phyloP scores from a whole-genome alignment of 23 tunicate genomes.

The Botrylloides violaceus region DNA sequence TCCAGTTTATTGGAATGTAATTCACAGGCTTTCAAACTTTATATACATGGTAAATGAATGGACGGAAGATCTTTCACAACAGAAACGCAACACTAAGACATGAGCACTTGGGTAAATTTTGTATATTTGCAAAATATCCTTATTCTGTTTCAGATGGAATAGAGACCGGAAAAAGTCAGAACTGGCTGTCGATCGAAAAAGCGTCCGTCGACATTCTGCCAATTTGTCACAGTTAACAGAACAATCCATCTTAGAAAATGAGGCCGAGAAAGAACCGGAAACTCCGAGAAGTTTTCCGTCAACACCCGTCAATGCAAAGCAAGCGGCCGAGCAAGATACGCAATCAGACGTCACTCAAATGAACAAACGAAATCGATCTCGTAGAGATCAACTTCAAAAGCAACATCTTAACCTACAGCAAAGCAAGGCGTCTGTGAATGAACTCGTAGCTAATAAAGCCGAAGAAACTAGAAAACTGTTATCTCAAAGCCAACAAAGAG shows the following conservation, averaged over 20 bases:
- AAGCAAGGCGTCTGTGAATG: not conserved
- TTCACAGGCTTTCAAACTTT: no score
- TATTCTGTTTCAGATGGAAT: constrained; percentile 66
- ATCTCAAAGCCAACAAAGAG: not conserved
- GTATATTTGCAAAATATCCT: no score
- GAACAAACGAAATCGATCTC: not conserved
- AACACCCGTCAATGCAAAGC: not conserved
- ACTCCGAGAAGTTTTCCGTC: constrained; percentile 5
- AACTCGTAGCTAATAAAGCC: not conserved
- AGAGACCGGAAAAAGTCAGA: constrained; percentile 78
- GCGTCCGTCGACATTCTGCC: constrained; percentile 48
- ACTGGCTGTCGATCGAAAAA: constrained; percentile 52
- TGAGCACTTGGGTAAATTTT: no score
- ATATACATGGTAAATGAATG: no score
- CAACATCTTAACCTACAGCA: constrained; percentile 17
- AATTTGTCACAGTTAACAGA: constrained; percentile 4
- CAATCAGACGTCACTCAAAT: constrained; percentile 1
- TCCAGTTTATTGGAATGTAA: no score
- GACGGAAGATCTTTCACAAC: no score
- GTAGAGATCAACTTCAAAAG: not conserved
- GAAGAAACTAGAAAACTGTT: not conserved
- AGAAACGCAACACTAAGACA: no score
- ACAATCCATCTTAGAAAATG: not conserved
- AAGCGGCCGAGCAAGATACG: not conserved
- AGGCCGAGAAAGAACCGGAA: not conserved